Percentiles rank a stretch among this genome's conserved stretches.
Conservation (phyloP, 2,888 invertebrate species). For the Eilema caniola region DNA sequence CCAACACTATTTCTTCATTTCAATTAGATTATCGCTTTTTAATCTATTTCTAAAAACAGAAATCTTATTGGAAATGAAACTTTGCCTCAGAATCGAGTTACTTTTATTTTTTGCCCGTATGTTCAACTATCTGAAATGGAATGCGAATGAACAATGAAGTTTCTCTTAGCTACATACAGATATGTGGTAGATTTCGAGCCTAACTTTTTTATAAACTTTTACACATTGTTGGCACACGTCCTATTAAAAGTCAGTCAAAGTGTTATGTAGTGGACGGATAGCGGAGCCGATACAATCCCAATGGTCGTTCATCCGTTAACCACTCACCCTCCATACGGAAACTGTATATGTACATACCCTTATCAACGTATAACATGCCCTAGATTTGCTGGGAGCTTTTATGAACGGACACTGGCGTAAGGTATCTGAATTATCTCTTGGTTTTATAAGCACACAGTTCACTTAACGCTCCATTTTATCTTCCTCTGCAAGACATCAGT, state of each 20-base stretch:
- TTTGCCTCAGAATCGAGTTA: constrained; percentile 17
- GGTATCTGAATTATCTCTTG: constrained; percentile 28
- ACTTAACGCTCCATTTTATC: not conserved
- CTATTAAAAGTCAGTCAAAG: not conserved
- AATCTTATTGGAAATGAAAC: not conserved
- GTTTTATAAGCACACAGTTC: not conserved
- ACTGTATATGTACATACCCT: constrained; percentile 27
- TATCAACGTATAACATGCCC: constrained; percentile 44
- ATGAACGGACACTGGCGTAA: constrained; percentile 33
- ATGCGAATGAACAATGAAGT: not conserved
- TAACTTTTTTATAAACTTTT: not conserved
- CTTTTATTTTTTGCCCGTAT: not conserved
- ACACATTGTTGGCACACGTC: not conserved
- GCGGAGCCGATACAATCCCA: constrained; percentile 29
- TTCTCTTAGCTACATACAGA: not conserved
- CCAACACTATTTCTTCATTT: constrained; percentile 39
- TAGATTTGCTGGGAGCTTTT: constrained; percentile 36
- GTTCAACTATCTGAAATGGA: not conserved
- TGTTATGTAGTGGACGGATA: constrained; percentile 17
- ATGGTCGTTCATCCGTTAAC: constrained; percentile 42
- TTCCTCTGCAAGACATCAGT: not conserved
- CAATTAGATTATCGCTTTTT: constrained; percentile 30
- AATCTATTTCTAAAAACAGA: constrained; percentile 23
- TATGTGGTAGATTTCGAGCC: not conserved
- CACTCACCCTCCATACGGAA: constrained; percentile 36